Evolutionary conservation across 1,140 invertebrate species (phyloP).

Genomic region (Drosophila azteca): DNA sequence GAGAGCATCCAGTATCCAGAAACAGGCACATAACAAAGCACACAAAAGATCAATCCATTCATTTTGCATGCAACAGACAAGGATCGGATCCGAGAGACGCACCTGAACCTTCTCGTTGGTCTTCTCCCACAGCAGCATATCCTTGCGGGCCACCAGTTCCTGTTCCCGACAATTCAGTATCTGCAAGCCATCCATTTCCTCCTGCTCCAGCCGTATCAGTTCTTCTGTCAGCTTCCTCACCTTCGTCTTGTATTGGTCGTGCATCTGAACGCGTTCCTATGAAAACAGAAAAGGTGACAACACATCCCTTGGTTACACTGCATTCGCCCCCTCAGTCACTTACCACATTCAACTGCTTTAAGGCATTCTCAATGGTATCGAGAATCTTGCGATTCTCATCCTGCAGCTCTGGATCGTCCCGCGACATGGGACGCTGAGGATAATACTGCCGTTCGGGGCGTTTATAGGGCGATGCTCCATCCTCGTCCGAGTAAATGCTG

Average conservation of each 20-base stretch:
- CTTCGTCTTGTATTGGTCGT: conserved; percentile 82
- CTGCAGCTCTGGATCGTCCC: conserved; percentile 80
- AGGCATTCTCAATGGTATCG: conserved; percentile 85
- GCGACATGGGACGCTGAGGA: conserved; percentile 69
- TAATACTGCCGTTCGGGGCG: conserved; percentile 77
- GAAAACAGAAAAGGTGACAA: not conserved
- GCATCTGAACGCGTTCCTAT: conserved; percentile 83
- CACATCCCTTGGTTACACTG: no score
- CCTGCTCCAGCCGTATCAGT: conserved; percentile 83
- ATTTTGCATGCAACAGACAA: conserved; percentile 19
- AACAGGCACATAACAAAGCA: conserved; percentile 50
- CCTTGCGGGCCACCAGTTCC: conserved; percentile 74
- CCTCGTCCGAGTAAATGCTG: conserved; percentile 73
- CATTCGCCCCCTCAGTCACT: not conserved
- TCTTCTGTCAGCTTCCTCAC: conserved; percentile 76
- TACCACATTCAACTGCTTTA: conserved; percentile 86
- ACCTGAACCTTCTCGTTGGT: conserved; percentile 83
- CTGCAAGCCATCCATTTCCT: conserved; percentile 80
- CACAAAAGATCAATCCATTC: conserved; percentile 33
- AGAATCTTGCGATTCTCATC: conserved; percentile 83
- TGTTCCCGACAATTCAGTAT: conserved; percentile 74
- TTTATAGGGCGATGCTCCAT: conserved; percentile 67
- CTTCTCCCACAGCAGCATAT: conserved; percentile 84
- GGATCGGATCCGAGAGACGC: conserved; percentile 3
- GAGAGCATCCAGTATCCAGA: conserved; percentile 3